Conservation (phyloP, 2,797 vertebrate species). For the Gymnoscopelus microlampas region DNA sequence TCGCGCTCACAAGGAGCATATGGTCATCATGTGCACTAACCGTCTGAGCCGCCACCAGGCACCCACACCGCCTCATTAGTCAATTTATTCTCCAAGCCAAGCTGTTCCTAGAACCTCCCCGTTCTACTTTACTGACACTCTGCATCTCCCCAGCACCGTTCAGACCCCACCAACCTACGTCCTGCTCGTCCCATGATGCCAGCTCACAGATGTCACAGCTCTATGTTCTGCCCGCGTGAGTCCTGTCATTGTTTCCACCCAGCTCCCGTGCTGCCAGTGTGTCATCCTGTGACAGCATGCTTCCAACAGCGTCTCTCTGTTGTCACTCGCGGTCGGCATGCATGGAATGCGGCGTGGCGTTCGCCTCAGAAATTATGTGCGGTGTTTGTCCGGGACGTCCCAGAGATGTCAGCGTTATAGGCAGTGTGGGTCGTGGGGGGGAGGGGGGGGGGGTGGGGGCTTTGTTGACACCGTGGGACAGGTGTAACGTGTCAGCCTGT, state of each 20-base stretch:
- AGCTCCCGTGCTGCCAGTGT: conserved; percentile 19
- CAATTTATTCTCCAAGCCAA: background rate
- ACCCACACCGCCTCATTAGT: background rate
- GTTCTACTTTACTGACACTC: background rate
- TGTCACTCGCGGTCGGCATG: conserved; percentile 21
- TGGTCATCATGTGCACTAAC: too few species aligned
- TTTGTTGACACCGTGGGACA: conserved; percentile 49
- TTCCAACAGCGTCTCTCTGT: conserved; percentile 42
- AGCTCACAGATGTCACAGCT: conserved; percentile 36
- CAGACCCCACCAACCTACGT: conserved; percentile 9
- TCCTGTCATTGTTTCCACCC: conserved; percentile 33
- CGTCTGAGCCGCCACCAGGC: too few species aligned
- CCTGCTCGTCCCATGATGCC: conserved; percentile 13
- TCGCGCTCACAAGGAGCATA: too few species aligned
- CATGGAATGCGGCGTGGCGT: background rate
- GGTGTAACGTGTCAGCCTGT: conserved; percentile 66
- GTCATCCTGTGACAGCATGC: conserved; percentile 58
- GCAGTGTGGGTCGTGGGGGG: background rate
- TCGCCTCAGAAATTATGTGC: conserved; percentile 29
- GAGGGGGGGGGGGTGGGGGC: conserved; percentile 12
- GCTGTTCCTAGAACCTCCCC: background rate
- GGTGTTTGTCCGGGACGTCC: conserved; percentile 32
- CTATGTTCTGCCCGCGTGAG: conserved; percentile 33
- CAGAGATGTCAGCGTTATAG: conserved; percentile 45
- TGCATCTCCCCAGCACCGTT: conserved; percentile 21